Evolutionary conservation across 2,797 vertebrate genomes (phyloP).

Genomic region (Argyrosomus regius): DNA sequence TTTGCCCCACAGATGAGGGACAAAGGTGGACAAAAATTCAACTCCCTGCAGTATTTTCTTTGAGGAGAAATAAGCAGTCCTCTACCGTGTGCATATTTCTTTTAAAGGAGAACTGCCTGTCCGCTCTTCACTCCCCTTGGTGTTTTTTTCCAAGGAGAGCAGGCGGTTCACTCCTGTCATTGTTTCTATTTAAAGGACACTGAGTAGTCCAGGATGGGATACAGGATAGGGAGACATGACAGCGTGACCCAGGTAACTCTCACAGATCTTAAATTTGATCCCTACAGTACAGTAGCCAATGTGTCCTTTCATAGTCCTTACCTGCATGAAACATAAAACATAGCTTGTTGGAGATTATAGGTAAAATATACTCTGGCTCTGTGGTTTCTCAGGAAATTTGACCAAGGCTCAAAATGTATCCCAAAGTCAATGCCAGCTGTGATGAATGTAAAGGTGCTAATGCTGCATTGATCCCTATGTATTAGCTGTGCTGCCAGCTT

Average conservation of each 20-base stretch:
- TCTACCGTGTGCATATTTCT: slow-evolving; percentile 11
- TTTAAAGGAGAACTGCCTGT: slow-evolving; percentile 35
- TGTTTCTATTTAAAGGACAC: slow-evolving; percentile 53
- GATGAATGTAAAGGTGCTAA: background rate
- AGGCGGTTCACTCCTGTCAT: slow-evolving; percentile 30
- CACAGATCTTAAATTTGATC: slow-evolving; percentile 35
- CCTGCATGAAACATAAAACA: background rate
- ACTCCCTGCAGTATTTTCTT: slow-evolving; percentile 27
- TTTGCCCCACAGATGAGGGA: slow-evolving; percentile 10
- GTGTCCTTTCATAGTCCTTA: slow-evolving; percentile 28
- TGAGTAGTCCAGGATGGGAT: slow-evolving; percentile 26
- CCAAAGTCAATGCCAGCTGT: background rate
- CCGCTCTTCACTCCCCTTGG: slow-evolving; percentile 20
- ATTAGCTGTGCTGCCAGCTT: background rate
- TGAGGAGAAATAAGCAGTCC: slow-evolving; percentile 31
- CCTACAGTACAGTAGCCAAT: background rate
- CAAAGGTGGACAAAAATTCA: slow-evolving; percentile 16
- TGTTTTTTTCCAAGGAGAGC: slow-evolving; percentile 28
- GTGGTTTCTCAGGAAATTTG: background rate
- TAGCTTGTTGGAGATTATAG: background rate
- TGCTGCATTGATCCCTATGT: no score
- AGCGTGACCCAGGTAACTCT: slow-evolving; percentile 17
- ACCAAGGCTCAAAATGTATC: background rate
- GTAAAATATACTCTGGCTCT: background rate
- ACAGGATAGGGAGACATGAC: slow-evolving; percentile 32